Evolutionary conservation across 2,797 vertebrate species (phyloP).

Genomic region (Mormyrus hasselquistii): DNA sequence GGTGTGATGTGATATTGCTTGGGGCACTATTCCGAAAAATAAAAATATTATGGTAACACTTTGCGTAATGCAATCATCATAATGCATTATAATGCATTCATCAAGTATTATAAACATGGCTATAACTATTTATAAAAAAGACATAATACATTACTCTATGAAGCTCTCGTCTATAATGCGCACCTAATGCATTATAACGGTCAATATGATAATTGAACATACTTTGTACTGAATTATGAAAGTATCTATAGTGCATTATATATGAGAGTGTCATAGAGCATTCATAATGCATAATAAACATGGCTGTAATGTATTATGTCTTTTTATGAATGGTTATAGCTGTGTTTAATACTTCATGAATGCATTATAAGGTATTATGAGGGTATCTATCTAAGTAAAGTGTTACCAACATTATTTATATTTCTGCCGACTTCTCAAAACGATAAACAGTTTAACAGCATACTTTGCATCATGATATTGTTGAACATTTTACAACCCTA

Average conservation of each 20-base stretch:
- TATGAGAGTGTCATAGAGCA: not conserved
- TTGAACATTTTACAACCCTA: not conserved
- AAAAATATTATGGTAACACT: not conserved
- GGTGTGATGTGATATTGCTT: not conserved
- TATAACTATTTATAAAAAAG: too few species aligned
- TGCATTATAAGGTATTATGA: not conserved
- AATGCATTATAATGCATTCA: not conserved
- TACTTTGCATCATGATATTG: not conserved
- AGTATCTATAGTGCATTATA: not conserved
- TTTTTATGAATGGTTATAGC: not conserved
- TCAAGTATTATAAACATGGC: too few species aligned
- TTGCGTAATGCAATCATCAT: not conserved
- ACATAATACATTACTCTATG: not conserved
- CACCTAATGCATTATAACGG: not conserved
- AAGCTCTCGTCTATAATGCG: not conserved
- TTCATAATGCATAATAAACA: not conserved
- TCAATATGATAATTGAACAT: not conserved
- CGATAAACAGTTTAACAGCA: not conserved
- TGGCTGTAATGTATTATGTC: not conserved
- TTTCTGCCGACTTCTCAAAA: not conserved
- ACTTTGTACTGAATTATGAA: not conserved
- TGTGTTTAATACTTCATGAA: not conserved
- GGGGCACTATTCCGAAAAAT: not conserved
- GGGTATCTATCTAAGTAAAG: not conserved
- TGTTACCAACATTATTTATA: not conserved